Base-by-base conservation (phyloP, 2,888 invertebrate species). In the Acleris cristana region DNA sequence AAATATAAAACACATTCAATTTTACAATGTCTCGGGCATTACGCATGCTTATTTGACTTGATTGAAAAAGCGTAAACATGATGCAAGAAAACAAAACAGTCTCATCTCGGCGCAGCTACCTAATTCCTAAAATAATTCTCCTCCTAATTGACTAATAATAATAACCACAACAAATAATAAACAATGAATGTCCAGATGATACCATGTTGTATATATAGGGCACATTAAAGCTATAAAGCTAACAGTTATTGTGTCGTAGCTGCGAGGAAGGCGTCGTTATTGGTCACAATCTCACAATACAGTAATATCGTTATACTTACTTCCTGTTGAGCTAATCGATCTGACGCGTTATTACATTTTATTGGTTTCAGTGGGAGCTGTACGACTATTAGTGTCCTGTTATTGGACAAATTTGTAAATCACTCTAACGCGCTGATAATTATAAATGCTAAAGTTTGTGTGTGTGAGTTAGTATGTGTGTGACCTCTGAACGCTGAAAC, bases 301-400 rank as follows among this genome's bases (percentile, higher is more conserved):
- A 77, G 74, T 80, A 78, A 81, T 80, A 80, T 76, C 80, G 79
- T 81, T 79, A 80, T 30, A 23, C 6, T 76, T 77, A 75, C 74
- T 79, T 71, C 74, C 75, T 79, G 79, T 80, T 79, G 77, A 78
- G 78, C 78, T 82, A 81, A 83, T 81, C 81, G 81, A 80, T 79
- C 79, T 78, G 79, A 79, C 79, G 79, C 74, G 74, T 80, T 82
- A 79, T 83, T 80, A 80, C 77, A 74, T 82, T 81, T 79, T 80
- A 81, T 80, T 64, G 62, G 63, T 55, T 68, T 58, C 53, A 16
- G n/a, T 18, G 48, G 48, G 18, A 16, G 4, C 19, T 21, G 10
- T 19, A 51, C 19, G 51, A 19, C 48, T 48, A n/a, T 12, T 51
- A 51, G 18, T 18, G 51, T 18, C 6, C 19, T 19, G 7, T 51